Percentiles rank a stretch among this genome's conserved stretches.
Evolutionary conservation across 2,888 invertebrate genomes (phyloP).

Genomic region (Calameuta pallipes): DNA sequence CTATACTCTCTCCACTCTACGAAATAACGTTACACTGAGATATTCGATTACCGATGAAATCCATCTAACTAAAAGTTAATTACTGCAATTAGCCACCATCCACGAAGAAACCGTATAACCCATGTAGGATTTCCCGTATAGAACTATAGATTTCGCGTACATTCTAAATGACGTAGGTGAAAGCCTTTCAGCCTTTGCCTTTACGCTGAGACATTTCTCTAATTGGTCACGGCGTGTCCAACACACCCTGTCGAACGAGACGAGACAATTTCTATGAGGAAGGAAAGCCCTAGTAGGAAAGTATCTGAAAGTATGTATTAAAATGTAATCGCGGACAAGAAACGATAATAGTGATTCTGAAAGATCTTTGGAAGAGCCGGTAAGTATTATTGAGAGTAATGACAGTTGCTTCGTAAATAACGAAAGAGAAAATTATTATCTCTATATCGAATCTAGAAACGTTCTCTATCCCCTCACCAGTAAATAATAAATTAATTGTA

Average conservation of each 20-base stretch:
- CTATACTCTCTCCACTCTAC: no score
- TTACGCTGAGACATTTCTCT: neutral
- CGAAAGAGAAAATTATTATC: constrained; percentile 38
- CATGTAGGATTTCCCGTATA: neutral
- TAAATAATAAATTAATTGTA: neutral
- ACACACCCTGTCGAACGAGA: neutral
- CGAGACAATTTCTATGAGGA: neutral
- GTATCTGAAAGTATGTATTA: constrained; percentile 6
- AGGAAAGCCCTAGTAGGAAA: neutral
- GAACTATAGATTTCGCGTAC: neutral
- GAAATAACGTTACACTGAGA: no score
- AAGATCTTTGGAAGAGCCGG: constrained; percentile 14
- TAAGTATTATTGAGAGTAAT: constrained; percentile 40
- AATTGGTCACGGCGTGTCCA: neutral
- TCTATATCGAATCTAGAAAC: neutral
- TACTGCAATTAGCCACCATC: neutral
- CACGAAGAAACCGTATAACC: neutral
- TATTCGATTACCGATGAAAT: neutral
- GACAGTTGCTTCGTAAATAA: constrained; percentile 36
- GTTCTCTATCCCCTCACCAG: neutral
- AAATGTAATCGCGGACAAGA: constrained; percentile 13
- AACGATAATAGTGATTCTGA: neutral
- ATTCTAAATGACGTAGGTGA: neutral
- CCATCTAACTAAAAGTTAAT: neutral
- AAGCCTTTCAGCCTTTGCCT: neutral